These are phyloP conservation scores for Prunella fulvescens DNA, from an alignment of 2,113 vertebrate genomes.

Conservation along the genomic window DNA sequence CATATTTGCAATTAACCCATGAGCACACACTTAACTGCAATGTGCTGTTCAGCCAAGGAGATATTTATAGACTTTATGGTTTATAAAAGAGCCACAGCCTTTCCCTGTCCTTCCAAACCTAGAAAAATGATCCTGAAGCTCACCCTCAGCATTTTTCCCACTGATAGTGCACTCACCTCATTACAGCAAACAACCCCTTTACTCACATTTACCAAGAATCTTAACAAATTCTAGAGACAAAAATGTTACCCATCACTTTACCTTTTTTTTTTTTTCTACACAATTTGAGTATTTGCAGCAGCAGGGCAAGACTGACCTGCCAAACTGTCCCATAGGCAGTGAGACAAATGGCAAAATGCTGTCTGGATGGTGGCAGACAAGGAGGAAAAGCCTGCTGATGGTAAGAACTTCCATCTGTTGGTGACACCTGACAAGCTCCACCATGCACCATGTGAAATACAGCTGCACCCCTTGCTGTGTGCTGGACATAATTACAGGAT, in stretches of 20 bases:
- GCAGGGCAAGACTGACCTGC: neutral
- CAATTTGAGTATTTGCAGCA: neutral
- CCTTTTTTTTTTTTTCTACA: neutral
- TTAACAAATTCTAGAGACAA: neutral
- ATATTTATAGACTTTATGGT: neutral
- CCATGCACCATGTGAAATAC: neutral
- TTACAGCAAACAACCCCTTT: neutral
- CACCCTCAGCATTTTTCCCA: neutral
- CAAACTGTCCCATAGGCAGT: neutral
- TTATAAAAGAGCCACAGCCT: neutral
- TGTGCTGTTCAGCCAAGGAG: neutral
- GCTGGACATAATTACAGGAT: neutral
- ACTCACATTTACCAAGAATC: neutral
- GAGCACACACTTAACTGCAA: neutral
- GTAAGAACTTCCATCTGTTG: neutral
- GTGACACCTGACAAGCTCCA: neutral
- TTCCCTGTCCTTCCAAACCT: neutral
- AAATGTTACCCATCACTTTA: neutral
- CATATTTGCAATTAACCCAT: neutral
- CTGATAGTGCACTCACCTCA: neutral
- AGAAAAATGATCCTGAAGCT: neutral
- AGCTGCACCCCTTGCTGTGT: neutral
- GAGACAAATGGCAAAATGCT: neutral
- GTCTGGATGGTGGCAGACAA: neutral
- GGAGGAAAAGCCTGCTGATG: neutral